Evolutionary conservation across 2,797 vertebrate species (phyloP), one percentile per base, ranked within the genome.

Genomic region (Urosaurus nigricauda): DNA sequence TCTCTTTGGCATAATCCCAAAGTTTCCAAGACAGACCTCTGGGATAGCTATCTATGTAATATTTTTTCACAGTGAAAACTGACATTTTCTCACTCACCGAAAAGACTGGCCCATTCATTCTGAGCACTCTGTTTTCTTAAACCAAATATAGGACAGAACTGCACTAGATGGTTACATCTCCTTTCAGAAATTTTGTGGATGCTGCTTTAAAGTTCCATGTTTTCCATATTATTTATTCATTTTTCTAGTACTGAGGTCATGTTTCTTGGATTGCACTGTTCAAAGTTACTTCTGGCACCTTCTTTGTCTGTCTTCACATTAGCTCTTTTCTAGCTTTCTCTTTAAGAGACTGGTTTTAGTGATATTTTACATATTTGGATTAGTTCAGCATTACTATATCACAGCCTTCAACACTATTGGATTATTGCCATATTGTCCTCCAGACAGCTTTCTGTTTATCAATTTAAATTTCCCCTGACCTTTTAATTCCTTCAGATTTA

Each of bases 391-490:
- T 74, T 74, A 74, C 60, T 70, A 8, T 87, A 82, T 74, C 53
- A 81, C 40, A 83, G 58, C 26, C 56, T 83, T 51, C 40, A 63
- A 35, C 74, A 35, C 43, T 77, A n/a, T 77, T 88, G 87, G 80
- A 51, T 77, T 60, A 58, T 32, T 82, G 13, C 37, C 56, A 63
- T 35, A 87, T 75, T 75, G 65, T 75, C 70, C 40, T 63, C 40
- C 29, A 81, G 43, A 32, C 73, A 83, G 63, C 43, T 79, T 84
- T 89, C 37, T 65, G 13, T 56, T 86, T 75, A 82, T 85, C 47
- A 53, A 12, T 47, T 85, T 81, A 89, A 81, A 65, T 26, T 89
- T 89, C 29, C 21, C 74, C 77, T 80, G 40, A 75, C n/a, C 32
- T 74, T 74, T 75, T 24, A 84, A 85, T 74, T 56, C 47, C 65